Base-by-base conservation (phyloP, 1,140 invertebrate species). In the Eupristina koningsbergeri region DNA sequence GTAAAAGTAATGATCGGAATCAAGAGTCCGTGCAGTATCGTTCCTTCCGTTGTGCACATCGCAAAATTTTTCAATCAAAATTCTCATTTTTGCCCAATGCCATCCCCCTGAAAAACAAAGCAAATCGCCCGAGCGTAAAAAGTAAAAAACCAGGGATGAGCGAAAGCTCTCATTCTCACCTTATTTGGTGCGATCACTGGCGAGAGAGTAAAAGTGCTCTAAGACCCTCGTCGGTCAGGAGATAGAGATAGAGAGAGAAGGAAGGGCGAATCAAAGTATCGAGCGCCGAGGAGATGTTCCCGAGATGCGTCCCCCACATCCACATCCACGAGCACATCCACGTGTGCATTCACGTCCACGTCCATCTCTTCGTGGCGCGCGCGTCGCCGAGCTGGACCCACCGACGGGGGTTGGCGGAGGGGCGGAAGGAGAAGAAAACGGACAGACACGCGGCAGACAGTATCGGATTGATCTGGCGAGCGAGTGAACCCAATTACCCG, bases 401-500 rank as follows among this genome's bases (percentile, higher is more conserved):
- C 50, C 34, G 50, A 50, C 17, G 11, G 47, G 6, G 5, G 22
- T 29, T 11, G 50, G 15, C 50, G 36, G 75, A 22, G 5, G 63
- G 22, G 19, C 26, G 36, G 31, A 64, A 22, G 61, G 7, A 9
- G 63, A 69, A 67, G 83, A 69, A 41, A 73, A 36, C 87, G 85
- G 90, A 91, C 88, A 88, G 89, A 91, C 91, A 90, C 89, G 88
- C 86, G 88, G 89, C 86, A 89, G 91, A 92, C 92, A 92, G 91
- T 92, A 93, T 93, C 91, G 91, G 89, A 91, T 90, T 89, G 91
- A 92, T 93, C 92, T 91, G 78, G 77, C 78, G 87, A 90, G 88
- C 90, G 90, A 89, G 91, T 92, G 91, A 92, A 92, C 91, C 92
- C 92, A 92, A 92, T 92, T 92, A 92, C 91, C 90, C 85, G 88